A percentile compares a stretch with the other conserved stretches of the same genome.
These are phyloP conservation scores for Denticeps clupeoides DNA, from an alignment of 2,797 vertebrate species.

Conservation along the genomic window DNA sequence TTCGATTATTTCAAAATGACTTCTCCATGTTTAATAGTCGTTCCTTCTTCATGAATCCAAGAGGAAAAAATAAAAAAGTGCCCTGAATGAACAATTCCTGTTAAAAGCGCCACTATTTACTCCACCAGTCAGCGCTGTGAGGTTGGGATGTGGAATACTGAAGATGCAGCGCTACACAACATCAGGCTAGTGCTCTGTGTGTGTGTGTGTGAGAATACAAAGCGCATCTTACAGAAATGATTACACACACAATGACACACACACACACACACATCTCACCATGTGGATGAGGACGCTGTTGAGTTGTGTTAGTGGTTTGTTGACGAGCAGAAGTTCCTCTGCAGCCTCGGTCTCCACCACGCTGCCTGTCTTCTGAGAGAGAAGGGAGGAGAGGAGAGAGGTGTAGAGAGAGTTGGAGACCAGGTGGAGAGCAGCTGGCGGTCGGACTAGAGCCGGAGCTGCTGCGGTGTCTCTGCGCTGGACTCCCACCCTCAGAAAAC, in stretches of 20 bases:
- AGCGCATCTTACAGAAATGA: not conserved
- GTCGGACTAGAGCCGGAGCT: no score
- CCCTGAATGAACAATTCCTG: not conserved
- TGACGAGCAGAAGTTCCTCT: conserved; percentile 77
- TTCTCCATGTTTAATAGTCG: conserved; percentile 18
- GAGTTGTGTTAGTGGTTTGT: conserved; percentile 77
- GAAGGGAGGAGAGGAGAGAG: conserved; percentile 12
- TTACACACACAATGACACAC: not conserved
- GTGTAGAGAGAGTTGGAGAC: conserved; percentile 6
- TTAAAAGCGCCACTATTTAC: no score
- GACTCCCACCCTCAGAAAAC: no score
- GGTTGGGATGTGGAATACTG: no score
- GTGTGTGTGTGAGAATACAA: no score
- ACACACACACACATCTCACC: conserved; percentile 64
- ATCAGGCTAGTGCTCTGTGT: no score
- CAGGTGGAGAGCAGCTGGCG: conserved; percentile 32
- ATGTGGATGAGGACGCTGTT: conserved; percentile 74
- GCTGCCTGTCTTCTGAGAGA: conserved; percentile 72
- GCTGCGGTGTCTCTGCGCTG: no score
- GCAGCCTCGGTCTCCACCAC: conserved; percentile 66
- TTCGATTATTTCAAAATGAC: conserved; percentile 18
- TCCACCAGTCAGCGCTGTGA: no score
- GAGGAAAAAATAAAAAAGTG: not conserved
- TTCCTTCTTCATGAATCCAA: not conserved
- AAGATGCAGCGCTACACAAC: no score